Percentiles rank a stretch among this genome's conserved stretches.
These are phyloP conservation scores for Diabrotica virgifera DNA, from an alignment of 1,140 invertebrate species.

Conservation along the genomic window DNA sequence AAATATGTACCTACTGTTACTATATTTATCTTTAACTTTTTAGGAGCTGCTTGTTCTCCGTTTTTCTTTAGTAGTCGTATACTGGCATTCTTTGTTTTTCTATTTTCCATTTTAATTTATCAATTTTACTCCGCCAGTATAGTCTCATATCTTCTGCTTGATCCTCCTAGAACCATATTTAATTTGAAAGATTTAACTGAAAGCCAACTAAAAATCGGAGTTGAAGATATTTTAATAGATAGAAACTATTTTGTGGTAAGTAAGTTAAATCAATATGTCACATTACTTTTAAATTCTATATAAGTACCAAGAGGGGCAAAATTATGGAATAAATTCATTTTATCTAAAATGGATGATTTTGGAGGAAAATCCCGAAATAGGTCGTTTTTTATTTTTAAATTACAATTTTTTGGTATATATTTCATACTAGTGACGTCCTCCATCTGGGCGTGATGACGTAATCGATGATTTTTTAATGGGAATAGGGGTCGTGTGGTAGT, in stretches of 20 bases:
- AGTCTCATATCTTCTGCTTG: conserved; percentile 64
- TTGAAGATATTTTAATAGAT: conserved; percentile 34
- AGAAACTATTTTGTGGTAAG: conserved; percentile 33
- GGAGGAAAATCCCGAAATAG: no score
- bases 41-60: conserved; percentile 21
- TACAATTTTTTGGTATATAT: no score
- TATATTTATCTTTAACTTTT: conserved; percentile 7
- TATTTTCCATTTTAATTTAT: conserved; percentile 31
- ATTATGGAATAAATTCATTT: no score
- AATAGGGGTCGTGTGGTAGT: no score
- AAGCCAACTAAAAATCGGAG: conserved; percentile 27
- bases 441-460: no score
- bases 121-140: conserved; percentile 55
- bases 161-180: conserved; percentile 61
- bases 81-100: conserved; percentile 23
- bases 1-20: not conserved
- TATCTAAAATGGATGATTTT: no score
- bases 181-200: conserved; percentile 28
- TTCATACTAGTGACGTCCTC: no score
- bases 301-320: no score
- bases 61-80: conserved; percentile 23
- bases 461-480: no score
- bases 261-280: not conserved
- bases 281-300: no score
- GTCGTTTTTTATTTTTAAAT: no score